These are phyloP conservation scores for Phrynocephalus forsythii DNA, from an alignment of 2,797 vertebrate species.

Conservation along the genomic window DNA sequence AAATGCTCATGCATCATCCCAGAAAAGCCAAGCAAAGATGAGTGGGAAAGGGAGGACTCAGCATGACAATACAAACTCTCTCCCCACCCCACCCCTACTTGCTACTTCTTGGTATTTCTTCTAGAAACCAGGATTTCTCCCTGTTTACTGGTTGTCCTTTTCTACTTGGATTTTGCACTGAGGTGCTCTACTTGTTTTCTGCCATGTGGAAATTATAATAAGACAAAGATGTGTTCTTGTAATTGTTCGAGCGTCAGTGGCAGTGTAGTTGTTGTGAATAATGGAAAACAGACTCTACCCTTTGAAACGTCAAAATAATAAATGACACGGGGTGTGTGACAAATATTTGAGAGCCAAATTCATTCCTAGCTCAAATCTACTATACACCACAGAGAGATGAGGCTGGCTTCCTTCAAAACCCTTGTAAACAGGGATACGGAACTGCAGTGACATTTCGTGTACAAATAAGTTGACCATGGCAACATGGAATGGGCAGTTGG, in stretches of 20 bases:
- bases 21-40: slow-evolving; percentile 30
- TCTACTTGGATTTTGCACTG: neutral
- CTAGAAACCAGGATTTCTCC: neutral
- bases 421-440: neutral
- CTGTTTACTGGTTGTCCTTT: slow-evolving; percentile 16
- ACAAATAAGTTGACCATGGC: neutral
- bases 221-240: slow-evolving; percentile 22
- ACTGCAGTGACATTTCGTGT: neutral
- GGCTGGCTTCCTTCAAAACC: slow-evolving; percentile 4
- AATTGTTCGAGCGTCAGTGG: slow-evolving; percentile 40
- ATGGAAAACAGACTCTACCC: slow-evolving; percentile 35
- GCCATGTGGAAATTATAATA: slow-evolving; percentile 1
- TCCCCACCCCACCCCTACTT: neutral
- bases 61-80: neutral
- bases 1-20: slow-evolving; percentile 13
- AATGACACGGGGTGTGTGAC: neutral
- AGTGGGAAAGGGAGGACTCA: neutral
- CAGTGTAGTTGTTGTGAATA: slow-evolving; percentile 29
- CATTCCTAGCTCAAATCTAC: neutral
- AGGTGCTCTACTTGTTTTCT: slow-evolving; percentile 41
- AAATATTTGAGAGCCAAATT: slow-evolving; percentile 19
- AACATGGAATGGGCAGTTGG: neutral
- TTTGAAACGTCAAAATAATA: slow-evolving; percentile 33
- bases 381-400: neutral
- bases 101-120: neutral